phyloP scores from a whole-genome alignment of 64 coral and sea anemone species.

The Pocillopora verrucosa region DNA sequence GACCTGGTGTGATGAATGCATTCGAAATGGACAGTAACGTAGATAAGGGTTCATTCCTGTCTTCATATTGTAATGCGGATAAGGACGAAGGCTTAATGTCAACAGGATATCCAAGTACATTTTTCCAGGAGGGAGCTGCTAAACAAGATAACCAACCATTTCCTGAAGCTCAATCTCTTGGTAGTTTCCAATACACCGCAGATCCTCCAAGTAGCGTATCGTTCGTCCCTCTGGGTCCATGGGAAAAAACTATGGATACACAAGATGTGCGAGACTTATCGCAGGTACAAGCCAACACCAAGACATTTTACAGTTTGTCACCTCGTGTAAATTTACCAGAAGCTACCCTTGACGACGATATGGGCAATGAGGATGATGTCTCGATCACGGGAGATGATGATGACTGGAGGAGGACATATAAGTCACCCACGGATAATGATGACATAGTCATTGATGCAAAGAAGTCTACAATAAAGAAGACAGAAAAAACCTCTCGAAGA shows the following conservation, averaged over 20 bases:
- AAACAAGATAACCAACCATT: not conserved
- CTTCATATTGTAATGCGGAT: conserved; percentile 29
- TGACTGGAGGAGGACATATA: not conserved
- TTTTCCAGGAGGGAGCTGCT: not conserved
- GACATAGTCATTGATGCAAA: not conserved
- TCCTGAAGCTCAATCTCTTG: too few species aligned
- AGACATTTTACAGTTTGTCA: not conserved
- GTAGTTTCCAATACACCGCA: not conserved
- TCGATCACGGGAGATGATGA: not conserved
- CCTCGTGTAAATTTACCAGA: not conserved
- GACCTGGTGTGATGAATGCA: conserved; percentile 10
- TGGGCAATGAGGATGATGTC: not conserved
- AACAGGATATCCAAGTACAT: not conserved
- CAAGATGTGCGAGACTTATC: not conserved
- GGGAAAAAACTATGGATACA: not conserved
- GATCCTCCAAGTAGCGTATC: not conserved
- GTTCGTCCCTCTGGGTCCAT: not conserved
- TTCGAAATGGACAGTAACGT: not conserved
- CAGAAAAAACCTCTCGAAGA: not conserved
- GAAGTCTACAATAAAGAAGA: not conserved
- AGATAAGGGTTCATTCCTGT: not conserved
- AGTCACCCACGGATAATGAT: not conserved
- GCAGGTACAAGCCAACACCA: not conserved
- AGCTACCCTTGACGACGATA: not conserved
- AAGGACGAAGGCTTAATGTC: conserved; percentile 2